These are phyloP conservation scores for Carassius gibelio DNA, from an alignment of 2,113 vertebrate species.

Conservation along the genomic window DNA sequence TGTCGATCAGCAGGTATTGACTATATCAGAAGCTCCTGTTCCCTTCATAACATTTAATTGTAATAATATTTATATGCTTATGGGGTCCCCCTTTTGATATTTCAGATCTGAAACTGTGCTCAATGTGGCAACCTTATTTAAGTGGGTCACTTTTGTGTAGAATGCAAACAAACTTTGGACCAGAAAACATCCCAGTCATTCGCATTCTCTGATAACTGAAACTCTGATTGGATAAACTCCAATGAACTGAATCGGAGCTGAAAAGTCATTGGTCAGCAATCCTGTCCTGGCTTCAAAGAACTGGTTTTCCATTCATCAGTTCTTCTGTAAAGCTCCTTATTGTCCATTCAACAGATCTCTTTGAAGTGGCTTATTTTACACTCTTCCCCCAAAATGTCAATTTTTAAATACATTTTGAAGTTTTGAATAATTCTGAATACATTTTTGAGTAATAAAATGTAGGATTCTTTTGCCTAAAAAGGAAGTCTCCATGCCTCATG, in stretches of 20 bases:
- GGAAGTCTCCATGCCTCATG: constrained; percentile 15
- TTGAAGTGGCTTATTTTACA: constrained; percentile 33
- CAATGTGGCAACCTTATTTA: background rate
- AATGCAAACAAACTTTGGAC: background rate
- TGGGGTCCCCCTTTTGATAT: background rate
- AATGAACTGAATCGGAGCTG: constrained; percentile 8
- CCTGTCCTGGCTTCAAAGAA: constrained; percentile 10
- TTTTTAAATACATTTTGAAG: background rate
- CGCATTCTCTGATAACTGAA: background rate
- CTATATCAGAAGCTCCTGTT: too few species aligned
- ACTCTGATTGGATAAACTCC: background rate
- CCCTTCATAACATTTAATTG: background rate
- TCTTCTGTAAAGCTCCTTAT: constrained; percentile 38
- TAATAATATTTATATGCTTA: background rate
- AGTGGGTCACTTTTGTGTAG: constrained; percentile 1
- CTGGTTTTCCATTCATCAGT: constrained; percentile 10
- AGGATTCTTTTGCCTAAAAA: constrained; percentile 1
- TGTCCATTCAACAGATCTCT: constrained; percentile 30
- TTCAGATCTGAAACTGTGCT: background rate
- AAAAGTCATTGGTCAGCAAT: constrained; percentile 36
- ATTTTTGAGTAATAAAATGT: background rate
- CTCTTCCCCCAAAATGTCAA: constrained; percentile 15
- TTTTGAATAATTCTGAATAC: constrained; percentile 1
- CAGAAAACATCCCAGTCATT: background rate
- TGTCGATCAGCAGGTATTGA: constrained; percentile 90